Evolutionary conservation across 2,797 vertebrate species (phyloP).

Genomic region (Synanceia verrucosa): DNA sequence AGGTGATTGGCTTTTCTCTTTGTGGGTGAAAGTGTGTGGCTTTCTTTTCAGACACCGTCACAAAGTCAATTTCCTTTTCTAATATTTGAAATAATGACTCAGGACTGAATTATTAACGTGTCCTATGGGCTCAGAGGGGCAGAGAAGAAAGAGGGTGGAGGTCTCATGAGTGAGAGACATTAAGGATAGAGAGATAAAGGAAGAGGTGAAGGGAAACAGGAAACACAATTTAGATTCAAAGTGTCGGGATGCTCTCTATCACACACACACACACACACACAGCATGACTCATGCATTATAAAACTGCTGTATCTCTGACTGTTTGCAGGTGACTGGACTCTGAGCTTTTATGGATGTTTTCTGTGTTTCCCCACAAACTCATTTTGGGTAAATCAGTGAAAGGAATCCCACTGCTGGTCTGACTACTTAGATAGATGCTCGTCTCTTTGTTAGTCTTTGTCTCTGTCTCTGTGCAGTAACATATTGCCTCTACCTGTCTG

Average conservation of each 20-base stretch:
- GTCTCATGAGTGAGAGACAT: constrained; percentile 8
- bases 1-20: constrained; percentile 42
- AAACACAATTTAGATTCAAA: constrained; percentile 1
- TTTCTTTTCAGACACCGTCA: constrained; percentile 36
- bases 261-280: neutral
- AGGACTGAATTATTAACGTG: constrained; percentile 68
- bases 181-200: neutral
- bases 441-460: constrained; percentile 11
- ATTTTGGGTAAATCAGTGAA: neutral
- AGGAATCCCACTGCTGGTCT: constrained; percentile 25
- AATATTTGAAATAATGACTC: constrained; percentile 75
- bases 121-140: constrained; percentile 33
- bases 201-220: neutral
- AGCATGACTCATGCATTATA: constrained; percentile 3
- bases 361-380: neutral
- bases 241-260: neutral
- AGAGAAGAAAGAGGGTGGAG: constrained; percentile 4
- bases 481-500: constrained; percentile 39
- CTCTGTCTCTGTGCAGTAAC: neutral
- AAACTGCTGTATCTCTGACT: neutral
- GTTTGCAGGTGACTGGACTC: constrained; percentile 15
- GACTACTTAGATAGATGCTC: constrained; percentile 17
- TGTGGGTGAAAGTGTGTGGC: constrained; percentile 18
- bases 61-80: constrained; percentile 71
- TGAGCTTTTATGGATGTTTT: constrained; percentile 16